phyloP scores from a whole-genome alignment of 2,888 invertebrate genomes.

The Troilus luridus region DNA sequence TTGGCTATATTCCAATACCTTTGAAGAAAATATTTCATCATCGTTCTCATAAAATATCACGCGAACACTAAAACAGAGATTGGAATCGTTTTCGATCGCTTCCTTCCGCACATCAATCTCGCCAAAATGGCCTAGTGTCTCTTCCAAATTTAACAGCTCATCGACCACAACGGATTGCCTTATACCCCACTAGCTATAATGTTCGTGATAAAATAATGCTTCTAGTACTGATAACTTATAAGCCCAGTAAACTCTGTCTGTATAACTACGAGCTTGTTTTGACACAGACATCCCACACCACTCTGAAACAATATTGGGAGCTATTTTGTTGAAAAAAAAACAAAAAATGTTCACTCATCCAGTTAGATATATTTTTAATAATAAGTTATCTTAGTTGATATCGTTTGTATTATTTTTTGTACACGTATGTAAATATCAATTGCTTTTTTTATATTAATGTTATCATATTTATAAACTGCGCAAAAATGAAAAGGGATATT shows the following conservation, averaged over 20 bases:
- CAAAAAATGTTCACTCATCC: no score
- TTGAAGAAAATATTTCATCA: not conserved
- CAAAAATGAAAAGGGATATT: no score
- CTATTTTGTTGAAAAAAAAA: no score
- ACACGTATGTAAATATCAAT: no score
- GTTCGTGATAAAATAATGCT: not conserved
- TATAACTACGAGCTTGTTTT: not conserved
- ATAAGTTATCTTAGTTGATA: no score
- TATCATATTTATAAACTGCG: no score
- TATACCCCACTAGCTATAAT: not conserved
- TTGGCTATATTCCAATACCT: no score
- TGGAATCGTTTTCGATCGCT: not conserved
- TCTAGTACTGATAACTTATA: not conserved
- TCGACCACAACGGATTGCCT: slow-evolving; percentile 23
- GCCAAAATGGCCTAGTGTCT: not conserved
- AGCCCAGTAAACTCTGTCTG: not conserved
- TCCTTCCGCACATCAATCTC: slow-evolving; percentile 8
- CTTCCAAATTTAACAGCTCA: slow-evolving; percentile 10
- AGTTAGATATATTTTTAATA: no score
- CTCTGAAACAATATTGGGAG: no score
- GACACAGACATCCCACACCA: not conserved
- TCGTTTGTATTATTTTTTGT: no score
- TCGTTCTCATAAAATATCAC: not conserved
- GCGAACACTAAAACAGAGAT: not conserved
- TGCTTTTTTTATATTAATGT: no score